Conservation (phyloP, 2,797 vertebrate species). For the Lagocephalus sceleratus region DNA sequence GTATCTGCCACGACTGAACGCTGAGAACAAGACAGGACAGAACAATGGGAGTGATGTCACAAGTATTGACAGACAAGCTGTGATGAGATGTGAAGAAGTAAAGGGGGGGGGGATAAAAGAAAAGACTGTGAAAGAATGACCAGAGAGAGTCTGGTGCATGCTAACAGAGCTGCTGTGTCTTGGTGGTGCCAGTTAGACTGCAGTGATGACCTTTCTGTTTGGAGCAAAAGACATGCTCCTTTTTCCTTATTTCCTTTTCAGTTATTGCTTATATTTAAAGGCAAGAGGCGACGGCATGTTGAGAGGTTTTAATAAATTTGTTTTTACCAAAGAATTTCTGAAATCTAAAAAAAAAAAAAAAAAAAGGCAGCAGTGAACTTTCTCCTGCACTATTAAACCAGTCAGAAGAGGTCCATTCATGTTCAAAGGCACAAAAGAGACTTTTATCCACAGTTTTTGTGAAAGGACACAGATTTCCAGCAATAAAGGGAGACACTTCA, state of each 20-base stretch:
- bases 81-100: conserved; percentile 36
- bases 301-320: conserved; percentile 21
- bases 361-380: conserved; percentile 12
- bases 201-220: conserved; percentile 53
- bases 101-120: conserved; percentile 15
- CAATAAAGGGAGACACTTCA: too few species aligned
- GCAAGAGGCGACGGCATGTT: conserved; percentile 24
- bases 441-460: neutral
- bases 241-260: conserved; percentile 30
- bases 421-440: neutral
- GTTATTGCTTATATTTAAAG: conserved; percentile 36
- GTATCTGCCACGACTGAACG: conserved; percentile 19
- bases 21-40: conserved; percentile 46
- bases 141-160: conserved; percentile 30
- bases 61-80: conserved; percentile 36
- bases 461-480: neutral
- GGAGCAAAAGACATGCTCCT: conserved; percentile 44
- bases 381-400: neutral
- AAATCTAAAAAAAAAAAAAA: conserved; percentile 10
- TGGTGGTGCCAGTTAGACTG: conserved; percentile 58
- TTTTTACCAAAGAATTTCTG: neutral
- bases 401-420: neutral
- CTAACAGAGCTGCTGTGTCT: conserved; percentile 54
- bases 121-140: conserved; percentile 28
- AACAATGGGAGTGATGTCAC: conserved; percentile 63